Evolutionary conservation across 2,113 vertebrate genomes (phyloP), one percentile per base, ranked within the genome.

Genomic region (Corythornis vintsioides): DNA sequence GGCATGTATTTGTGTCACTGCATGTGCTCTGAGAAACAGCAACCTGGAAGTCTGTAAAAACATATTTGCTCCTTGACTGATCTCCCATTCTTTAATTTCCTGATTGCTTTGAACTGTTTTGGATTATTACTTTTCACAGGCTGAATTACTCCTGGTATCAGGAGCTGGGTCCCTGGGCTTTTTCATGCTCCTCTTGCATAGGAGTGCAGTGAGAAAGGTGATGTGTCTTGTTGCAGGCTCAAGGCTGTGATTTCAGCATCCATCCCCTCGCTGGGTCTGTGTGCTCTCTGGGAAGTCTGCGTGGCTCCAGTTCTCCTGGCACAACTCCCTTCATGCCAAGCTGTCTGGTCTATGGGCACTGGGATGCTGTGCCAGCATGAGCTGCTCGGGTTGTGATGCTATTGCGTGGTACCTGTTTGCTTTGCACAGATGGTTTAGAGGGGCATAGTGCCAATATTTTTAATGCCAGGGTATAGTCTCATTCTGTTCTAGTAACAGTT

Each of bases 271-370:
- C 6, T 20, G 16, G 28, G 25, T 7, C 2, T 3, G 6, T 21
- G 29, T 35, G 26, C 12, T 61, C 33, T 25, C 53, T 43, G 47
- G 59, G 40, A 42, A 28, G 20, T 33, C 14, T 28, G 31, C 5
- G 0, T 4, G 45, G 33, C 55, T 59, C 22, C 8, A 5, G 20
- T 6, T 38, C 16, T 13, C 13, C 33, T 17, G 42, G 56, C 50
- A 29, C 42, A 7, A 1, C 0, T 2, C 7, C 24, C 5, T 24
- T 52, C 14, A 0, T 33, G 52, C 25, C 3, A 4, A 45, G 28
- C 42, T 1, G 0, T 16, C 28, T 55, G 47, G n/a, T 16, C 40
- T 55, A 2, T 42, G 0, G 1, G 48, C 20, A 8, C 35, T 7
- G 26, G 43, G 76, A 11, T n/a, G 83, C 63, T 29, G 33, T 50